phyloP scores from a whole-genome alignment of 2,888 invertebrate species.

The Oxystoma pomonae region DNA sequence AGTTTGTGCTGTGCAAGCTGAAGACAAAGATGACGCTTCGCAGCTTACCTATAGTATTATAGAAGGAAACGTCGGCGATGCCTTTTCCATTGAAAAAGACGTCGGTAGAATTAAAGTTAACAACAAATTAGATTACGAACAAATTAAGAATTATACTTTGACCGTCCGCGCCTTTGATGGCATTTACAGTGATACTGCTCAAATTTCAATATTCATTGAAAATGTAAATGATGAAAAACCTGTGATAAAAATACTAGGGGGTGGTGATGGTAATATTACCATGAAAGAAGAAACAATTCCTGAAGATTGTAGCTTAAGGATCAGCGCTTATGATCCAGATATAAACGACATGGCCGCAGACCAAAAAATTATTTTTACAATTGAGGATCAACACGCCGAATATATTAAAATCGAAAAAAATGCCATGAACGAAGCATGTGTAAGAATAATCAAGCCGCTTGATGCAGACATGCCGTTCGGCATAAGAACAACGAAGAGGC shows the following conservation, averaged over 20 bases:
- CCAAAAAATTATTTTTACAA: conserved; percentile 74
- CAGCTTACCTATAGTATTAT: conserved; percentile 83
- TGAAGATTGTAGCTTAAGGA: conserved; percentile 65
- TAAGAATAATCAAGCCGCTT: conserved; percentile 67
- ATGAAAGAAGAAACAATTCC: conserved; percentile 71
- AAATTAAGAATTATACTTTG: conserved; percentile 78
- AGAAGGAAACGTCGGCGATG: conserved; percentile 79
- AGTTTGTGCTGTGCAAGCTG: conserved; percentile 83
- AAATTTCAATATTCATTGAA: conserved; percentile 78
- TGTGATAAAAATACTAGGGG: conserved; percentile 66
- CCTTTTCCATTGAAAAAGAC: conserved; percentile 78
- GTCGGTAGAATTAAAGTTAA: conserved; percentile 85
- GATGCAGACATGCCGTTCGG: conserved; percentile 90
- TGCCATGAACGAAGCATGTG: conserved; percentile 55
- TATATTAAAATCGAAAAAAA: conserved; percentile 67
- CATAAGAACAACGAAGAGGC: conserved; percentile 52
- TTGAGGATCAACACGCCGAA: conserved; percentile 67
- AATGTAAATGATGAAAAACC: conserved; percentile 94
- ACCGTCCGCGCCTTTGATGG: conserved; percentile 83
- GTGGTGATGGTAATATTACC: conserved; percentile 44
- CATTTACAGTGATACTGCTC: conserved; percentile 74
- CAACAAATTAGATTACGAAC: conserved; percentile 76
- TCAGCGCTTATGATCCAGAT: conserved; percentile 82
- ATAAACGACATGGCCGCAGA: conserved; percentile 70
- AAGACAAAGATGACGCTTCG: conserved; percentile 86